phyloP scores from a whole-genome alignment of 1,140 invertebrate genomes.

The Asobara japonica region DNA sequence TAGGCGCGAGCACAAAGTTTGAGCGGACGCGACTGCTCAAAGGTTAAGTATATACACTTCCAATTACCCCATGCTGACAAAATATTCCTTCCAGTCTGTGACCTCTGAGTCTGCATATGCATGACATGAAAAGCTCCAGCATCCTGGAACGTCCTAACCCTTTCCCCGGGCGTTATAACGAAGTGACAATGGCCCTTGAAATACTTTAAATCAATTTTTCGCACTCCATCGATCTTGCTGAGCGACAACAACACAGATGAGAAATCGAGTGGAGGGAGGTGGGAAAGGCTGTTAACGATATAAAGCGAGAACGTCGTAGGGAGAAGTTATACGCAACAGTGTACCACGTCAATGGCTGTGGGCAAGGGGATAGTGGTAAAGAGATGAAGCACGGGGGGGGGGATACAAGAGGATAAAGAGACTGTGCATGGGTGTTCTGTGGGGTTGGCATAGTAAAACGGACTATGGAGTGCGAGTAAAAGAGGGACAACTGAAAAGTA shows the following conservation, averaged over 20 bases:
- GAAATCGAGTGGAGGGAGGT: not conserved
- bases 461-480: not conserved
- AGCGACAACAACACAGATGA: constrained; percentile 8
- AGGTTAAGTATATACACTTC: too few species aligned
- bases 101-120: not conserved
- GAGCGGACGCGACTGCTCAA: too few species aligned
- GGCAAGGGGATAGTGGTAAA: not conserved
- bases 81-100: not conserved
- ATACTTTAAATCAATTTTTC: constrained; percentile 2
- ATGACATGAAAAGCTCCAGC: not conserved
- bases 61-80: not conserved
- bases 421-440: not conserved
- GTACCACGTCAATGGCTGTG: constrained; percentile 18
- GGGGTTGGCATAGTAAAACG: not conserved
- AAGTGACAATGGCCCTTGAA: not conserved
- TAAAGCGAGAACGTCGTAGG: constrained; percentile 28
- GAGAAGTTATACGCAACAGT: constrained; percentile 27
- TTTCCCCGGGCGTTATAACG: not conserved
- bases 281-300: constrained; percentile 35
- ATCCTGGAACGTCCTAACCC: not conserved
- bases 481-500: not conserved
- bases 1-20: too few species aligned
- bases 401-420: not conserved
- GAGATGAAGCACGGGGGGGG: not conserved
- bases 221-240: constrained; percentile 14